Evolutionary conservation across 2,888 invertebrate genomes (phyloP), one percentile per base, ranked within the genome.

Genomic region (Habrosyne pyritoides): DNA sequence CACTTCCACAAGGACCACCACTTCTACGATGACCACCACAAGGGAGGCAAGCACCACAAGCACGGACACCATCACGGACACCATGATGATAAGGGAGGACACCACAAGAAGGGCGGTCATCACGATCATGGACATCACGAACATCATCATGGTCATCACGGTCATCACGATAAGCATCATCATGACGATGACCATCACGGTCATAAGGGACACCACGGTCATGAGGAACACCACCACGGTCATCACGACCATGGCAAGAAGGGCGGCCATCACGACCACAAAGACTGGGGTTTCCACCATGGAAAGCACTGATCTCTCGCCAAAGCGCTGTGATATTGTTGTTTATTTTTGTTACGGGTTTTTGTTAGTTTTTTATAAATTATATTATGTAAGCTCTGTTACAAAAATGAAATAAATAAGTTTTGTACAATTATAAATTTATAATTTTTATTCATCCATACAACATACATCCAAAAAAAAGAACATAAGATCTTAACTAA

Each of bases 181-280:
- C 64, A 87, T 47, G 91, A 91, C 59, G 90, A 87, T 56, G 82
- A 89, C 56, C 91, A 91, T 59, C 79, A 91, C 18, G 91, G 91
- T n/a, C 91, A 91, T 71, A 91, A 91, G 69, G 91, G 91, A 42
- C 91, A 91, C 61, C 91, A 91, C 58, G 91, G 91, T 21, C 91
- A 91, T 67, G 91, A 91, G 55, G 90, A 90, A 55, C 91, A 91
- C 65, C 91, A 91, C 70, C 91, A 91, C 59, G 83, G 83, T 65
- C 91, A 91, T 66, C 87, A 91, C 59, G 91, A 89, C 60, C 91
- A 91, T 79, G 91, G 91, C 77, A 91, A 91, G 79, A 91, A 91
- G 77, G 91, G 91, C 33, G 91, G 88, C 57, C 91, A 91, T 59
- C 63, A 89, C 10, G 89, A 84, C 70, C 90, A 90, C 59, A 91